A percentile compares a stretch with the other conserved stretches of the same genome.
phyloP scores from a whole-genome alignment of 2,888 invertebrate species.

The Opisthograptis luteolata region DNA sequence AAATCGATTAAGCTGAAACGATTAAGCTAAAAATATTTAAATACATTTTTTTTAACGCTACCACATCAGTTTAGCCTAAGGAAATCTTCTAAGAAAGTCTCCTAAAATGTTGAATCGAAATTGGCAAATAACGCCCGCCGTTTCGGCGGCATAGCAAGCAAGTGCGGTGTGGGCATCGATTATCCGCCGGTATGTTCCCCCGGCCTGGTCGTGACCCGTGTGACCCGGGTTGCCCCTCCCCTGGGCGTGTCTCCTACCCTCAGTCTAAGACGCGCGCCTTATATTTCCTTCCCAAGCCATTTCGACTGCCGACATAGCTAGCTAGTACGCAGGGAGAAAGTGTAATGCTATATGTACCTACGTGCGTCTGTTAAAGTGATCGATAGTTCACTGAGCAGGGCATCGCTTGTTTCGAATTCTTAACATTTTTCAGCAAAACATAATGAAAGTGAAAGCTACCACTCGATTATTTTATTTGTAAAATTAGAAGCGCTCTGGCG shows the following conservation, averaged over 20 bases:
- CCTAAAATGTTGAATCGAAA: background rate
- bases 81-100: no score
- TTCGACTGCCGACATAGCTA: constrained; percentile 42
- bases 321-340: constrained; percentile 16
- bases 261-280: constrained; percentile 56
- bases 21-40: no score
- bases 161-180: constrained; percentile 52
- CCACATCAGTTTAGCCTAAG: no score
- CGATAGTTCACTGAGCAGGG: constrained; percentile 1
- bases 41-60: no score
- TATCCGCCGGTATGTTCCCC: constrained; percentile 57
- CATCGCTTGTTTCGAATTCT: background rate
- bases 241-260: constrained; percentile 61
- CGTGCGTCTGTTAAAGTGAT: constrained; percentile 7
- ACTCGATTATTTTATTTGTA: no score
- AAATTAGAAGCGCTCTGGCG: no score
- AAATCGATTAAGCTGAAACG: no score
- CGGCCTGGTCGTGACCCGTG: constrained; percentile 57
- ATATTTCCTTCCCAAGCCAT: constrained; percentile 60
- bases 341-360: constrained; percentile 13
- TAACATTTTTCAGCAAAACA: no score
- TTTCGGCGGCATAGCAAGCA: constrained; percentile 17
- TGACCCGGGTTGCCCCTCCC: constrained; percentile 59
- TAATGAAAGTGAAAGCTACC: no score
- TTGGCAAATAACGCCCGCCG: background rate